A percentile compares a stretch with the other conserved stretches of the same genome.
phyloP scores from a whole-genome alignment of 2,888 invertebrate species.

The Ceramica pisi region DNA sequence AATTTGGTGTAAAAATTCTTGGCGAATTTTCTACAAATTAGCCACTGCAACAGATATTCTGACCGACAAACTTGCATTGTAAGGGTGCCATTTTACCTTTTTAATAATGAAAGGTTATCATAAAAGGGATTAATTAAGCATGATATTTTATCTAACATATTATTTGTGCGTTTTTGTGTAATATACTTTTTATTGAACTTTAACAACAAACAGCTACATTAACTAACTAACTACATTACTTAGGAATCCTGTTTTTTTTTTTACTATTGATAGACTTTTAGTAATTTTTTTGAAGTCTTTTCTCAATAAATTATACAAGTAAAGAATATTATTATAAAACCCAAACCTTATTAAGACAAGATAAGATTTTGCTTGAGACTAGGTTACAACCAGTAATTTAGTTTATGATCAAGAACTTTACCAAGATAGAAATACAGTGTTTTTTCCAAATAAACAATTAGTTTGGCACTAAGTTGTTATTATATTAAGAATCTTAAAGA shows the following conservation, averaged over 20 bases:
- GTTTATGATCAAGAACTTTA: not conserved
- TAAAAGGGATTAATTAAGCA: constrained; percentile 15
- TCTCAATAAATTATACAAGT: not conserved
- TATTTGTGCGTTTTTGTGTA: not conserved
- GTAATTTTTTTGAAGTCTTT: constrained; percentile 1
- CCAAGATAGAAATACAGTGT: not conserved
- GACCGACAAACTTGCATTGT: not conserved
- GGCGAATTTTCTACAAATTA: not conserved
- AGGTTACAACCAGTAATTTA: not conserved
- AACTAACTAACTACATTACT: too few relatives aligned
- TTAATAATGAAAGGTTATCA: not conserved
- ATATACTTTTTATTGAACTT: not conserved
- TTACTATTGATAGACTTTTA: too few relatives aligned
- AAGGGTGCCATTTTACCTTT: not conserved
- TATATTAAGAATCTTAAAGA: not conserved
- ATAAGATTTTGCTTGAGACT: not conserved
- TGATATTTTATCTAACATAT: constrained; percentile 6
- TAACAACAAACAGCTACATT: too few relatives aligned
- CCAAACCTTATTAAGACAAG: not conserved
- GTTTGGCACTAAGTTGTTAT: not conserved
- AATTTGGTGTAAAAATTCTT: not conserved
- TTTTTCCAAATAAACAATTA: not conserved
- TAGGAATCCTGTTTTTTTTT: too few relatives aligned
- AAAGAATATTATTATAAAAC: too few relatives aligned
- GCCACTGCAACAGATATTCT: not conserved